Percentiles rank a stretch among this genome's conserved stretches.
Evolutionary conservation across 2,888 invertebrate species (phyloP).

Genomic region (Glaucopsyche alexis): DNA sequence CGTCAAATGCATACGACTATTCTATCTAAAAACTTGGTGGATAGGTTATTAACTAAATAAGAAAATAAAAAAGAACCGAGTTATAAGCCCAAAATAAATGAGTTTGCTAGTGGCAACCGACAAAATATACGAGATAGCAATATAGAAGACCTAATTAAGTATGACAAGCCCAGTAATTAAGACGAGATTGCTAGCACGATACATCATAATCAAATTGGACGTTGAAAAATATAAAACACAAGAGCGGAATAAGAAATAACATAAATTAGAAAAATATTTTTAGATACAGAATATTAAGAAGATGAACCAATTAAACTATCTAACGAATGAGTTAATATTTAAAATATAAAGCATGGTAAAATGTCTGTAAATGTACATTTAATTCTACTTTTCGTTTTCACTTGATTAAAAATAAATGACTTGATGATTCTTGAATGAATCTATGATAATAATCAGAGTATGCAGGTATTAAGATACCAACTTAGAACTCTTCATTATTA

Average conservation of each 20-base stretch:
- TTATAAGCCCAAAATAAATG: conserved; percentile 6
- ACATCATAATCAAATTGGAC: conserved; percentile 4
- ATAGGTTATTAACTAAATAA: background rate
- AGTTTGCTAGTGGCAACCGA: background rate
- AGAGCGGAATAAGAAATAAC: background rate
- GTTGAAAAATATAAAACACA: conserved; percentile 4
- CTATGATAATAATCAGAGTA: no score
- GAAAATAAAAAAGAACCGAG: background rate
- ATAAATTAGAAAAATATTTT: background rate
- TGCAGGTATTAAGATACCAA: no score
- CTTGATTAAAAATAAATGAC: no score
- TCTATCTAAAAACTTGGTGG: background rate
- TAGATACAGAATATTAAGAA: background rate
- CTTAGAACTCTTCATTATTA: no score
- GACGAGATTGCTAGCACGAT: background rate
- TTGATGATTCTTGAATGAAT: no score
- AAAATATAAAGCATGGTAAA: no score
- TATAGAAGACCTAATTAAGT: conserved; percentile 14
- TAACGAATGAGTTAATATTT: background rate
- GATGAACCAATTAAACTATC: background rate
- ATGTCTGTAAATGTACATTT: no score
- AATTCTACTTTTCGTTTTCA: no score
- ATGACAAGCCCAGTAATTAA: conserved; percentile 8
- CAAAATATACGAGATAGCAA: background rate
- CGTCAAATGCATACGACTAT: background rate